Evolutionary conservation across 2,113 vertebrate species (phyloP).

Genomic region (Leiothrix lutea): DNA sequence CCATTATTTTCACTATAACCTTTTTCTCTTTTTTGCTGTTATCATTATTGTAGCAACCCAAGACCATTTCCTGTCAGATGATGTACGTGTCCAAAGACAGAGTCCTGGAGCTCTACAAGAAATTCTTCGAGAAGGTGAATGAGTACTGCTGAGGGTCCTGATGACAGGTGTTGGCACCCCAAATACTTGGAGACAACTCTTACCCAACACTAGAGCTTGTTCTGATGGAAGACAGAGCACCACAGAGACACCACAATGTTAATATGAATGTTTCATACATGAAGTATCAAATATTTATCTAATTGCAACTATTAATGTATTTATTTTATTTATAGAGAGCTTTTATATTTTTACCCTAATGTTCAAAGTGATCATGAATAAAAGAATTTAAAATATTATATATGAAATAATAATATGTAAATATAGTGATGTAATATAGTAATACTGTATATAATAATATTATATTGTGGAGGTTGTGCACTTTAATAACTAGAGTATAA

Average conservation of each 20-base stretch:
- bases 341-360: background rate
- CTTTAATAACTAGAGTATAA: background rate
- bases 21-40: background rate
- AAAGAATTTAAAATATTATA: background rate
- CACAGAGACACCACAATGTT: rapidly evolving
- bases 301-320: background rate
- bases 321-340: slow-evolving; percentile 56
- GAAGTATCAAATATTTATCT: background rate
- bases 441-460: background rate
- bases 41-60: background rate
- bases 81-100: rapidly evolving
- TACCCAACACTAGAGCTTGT: background rate
- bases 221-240: background rate
- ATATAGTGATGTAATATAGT: background rate
- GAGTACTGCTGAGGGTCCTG: background rate
- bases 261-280: rapidly evolving
- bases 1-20: background rate
- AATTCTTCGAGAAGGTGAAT: background rate
- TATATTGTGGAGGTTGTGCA: background rate
- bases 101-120: rapidly evolving
- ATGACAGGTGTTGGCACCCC: background rate
- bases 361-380: background rate
- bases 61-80: rapidly evolving
- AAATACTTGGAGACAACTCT: background rate
- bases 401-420: background rate